Evolutionary conservation across 2,113 vertebrate species (phyloP), one percentile per base, ranked within the genome.

Genomic region (Megaleporinus macrocephalus): DNA sequence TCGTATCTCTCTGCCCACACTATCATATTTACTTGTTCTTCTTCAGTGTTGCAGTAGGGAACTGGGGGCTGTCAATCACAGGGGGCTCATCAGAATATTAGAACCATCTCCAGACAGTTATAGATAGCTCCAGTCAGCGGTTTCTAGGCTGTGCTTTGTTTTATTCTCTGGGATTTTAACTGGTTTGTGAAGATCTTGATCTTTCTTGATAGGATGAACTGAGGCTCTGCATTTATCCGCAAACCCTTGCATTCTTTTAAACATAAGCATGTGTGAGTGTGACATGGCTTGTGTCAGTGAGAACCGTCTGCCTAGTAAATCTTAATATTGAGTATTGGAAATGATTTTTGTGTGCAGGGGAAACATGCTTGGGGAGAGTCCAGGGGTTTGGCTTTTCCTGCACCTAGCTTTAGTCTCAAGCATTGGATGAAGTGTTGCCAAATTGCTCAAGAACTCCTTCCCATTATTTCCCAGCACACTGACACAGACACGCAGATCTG

Each of bases 371-470:
- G 76, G 71, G 76, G 59, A 26, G 14, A 74, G 79, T 74, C 76
- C 79, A 82, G 76, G 51, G 29, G 36, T 71, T 73, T 61, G 29
- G 65, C 29, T 47, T 49, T 75, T 84, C 55, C 55, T 80, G 69
- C 86, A 57, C 75, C 73, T 76, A 41, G 53, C n/a, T 36, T 59
- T 27, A 61, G 73, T 44, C 51, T 59, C 29, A 75, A 20, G 18
- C 24, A 11, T 62, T 4, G 41, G 41, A 63, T n/a, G 20, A 83
- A 30, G 41, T 70, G 81, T 86, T 80, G 89, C 87, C 88, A 89
- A 76, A 84, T 44, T 53, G 41, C 87, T 89, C 89, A 89, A 62
- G 66, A 74, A 16, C 47, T 24, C 44, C 30, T 22, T 7, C 33
- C 22, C 66, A 69, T n/a, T 33, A 49, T 49, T 74, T 81, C 73